Conservation (phyloP, 64 coral and sea anemone species). For the Montipora sp. region DNA sequence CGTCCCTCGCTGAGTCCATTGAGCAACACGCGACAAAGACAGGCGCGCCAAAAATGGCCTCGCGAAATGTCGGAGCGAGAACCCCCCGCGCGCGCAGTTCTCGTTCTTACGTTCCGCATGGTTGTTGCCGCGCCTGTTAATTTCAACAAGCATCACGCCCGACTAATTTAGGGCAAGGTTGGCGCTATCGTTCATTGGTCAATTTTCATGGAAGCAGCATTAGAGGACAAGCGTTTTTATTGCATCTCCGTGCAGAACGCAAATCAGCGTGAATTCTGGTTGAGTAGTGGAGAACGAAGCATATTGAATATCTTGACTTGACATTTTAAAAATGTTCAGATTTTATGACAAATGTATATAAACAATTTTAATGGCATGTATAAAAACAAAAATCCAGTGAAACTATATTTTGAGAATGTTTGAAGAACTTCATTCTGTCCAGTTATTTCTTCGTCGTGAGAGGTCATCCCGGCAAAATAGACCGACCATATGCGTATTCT, state of each 20-base stretch:
- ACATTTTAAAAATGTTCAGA: conserved; percentile 7
- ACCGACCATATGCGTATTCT: too few relatives aligned
- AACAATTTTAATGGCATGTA: conserved; percentile 45
- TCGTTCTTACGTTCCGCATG: too few relatives aligned
- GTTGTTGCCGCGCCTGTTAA: too few relatives aligned
- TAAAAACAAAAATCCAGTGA: neutral
- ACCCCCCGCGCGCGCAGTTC: too few relatives aligned
- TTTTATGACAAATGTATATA: conserved; percentile 25
- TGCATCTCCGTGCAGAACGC: neutral
- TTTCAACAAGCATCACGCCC: too few relatives aligned
- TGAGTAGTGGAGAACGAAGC: neutral
- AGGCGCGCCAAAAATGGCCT: too few relatives aligned
- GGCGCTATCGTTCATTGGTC: neutral
- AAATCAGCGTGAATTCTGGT: neutral
- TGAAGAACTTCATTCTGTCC: neutral
- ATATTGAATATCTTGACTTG: neutral
- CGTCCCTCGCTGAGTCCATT: too few relatives aligned
- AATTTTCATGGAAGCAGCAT: neutral
- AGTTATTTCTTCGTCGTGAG: too few relatives aligned
- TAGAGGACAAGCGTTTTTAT: neutral
- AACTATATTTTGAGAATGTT: neutral
- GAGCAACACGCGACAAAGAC: too few relatives aligned
- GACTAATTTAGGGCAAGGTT: too few relatives aligned
- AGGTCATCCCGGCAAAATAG: too few relatives aligned
- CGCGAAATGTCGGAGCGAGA: too few relatives aligned